These are phyloP conservation scores for Grapholita molesta DNA, from an alignment of 1,140 invertebrate species.

Conservation along the genomic window DNA sequence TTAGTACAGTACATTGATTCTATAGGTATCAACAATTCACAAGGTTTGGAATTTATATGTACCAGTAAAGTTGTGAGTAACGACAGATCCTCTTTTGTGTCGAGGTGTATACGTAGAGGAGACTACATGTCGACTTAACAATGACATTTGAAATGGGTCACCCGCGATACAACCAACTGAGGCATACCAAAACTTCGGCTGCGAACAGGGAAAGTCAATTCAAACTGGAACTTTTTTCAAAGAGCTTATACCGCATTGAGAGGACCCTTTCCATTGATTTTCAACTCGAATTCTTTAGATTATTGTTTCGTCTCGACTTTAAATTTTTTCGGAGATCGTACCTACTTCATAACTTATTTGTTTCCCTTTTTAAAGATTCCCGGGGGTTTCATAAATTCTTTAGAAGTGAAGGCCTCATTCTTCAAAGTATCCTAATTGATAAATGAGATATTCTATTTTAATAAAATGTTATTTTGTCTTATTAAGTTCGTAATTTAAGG, in stretches of 20 bases:
- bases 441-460: not conserved
- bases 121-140: constrained; percentile 16
- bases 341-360: not conserved
- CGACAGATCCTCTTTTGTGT: constrained; percentile 4
- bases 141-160: constrained; percentile 32
- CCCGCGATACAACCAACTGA: constrained; percentile 27
- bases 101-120: constrained; percentile 11
- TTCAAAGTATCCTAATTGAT: not conserved
- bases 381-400: not conserved
- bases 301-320: constrained; percentile 22
- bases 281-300: constrained; percentile 22
- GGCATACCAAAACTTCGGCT: constrained; percentile 30
- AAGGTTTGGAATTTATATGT: not conserved
- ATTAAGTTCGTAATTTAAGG: too few relatives aligned
- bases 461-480: not conserved
- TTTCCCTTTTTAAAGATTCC: not conserved
- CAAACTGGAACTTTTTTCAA: constrained; percentile 38
- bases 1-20: not conserved
- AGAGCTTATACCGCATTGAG: constrained; percentile 27
- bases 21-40: constrained; percentile 11
- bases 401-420: not conserved
- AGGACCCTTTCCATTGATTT: constrained; percentile 29
- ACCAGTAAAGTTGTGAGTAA: constrained; percentile 4
- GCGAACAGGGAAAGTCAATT: constrained; percentile 44
- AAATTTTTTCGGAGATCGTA: not conserved